Evolutionary conservation across 2,113 vertebrate genomes (phyloP).

Genomic region (Phyllostomus hastatus): DNA sequence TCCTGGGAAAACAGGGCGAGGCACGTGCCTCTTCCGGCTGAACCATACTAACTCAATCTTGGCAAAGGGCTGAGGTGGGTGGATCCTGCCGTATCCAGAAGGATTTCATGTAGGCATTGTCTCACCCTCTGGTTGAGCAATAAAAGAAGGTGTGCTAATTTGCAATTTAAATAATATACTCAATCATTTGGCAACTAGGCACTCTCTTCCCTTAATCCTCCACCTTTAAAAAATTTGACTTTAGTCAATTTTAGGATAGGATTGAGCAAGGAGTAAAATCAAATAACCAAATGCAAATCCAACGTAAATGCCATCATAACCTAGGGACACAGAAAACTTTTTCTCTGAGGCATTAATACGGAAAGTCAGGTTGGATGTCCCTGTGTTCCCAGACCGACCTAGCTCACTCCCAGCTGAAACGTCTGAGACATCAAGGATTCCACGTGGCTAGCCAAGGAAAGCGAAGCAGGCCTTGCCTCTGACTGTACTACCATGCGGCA

Average conservation of each 20-base stretch:
- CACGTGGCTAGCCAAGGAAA: not conserved
- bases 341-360: not conserved
- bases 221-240: conserved; percentile 18
- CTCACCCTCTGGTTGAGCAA: conserved; percentile 46
- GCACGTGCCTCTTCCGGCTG: not conserved
- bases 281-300: not conserved
- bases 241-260: not conserved
- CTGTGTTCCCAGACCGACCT: not conserved
- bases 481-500: not conserved
- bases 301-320: not conserved
- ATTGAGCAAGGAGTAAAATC: conserved; percentile 16
- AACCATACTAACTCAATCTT: not conserved
- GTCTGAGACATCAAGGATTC: not conserved
- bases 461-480: not conserved
- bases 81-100: not conserved
- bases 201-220: conserved; percentile 29
- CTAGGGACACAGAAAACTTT: not conserved
- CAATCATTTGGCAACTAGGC: not conserved
- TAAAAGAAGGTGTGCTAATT: conserved; percentile 8
- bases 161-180: conserved; percentile 34
- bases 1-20: not conserved
- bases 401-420: not conserved
- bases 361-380: not conserved
- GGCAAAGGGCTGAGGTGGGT: not conserved
- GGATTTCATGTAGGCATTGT: conserved; percentile 30